Evolutionary conservation across 1,140 invertebrate genomes (phyloP).

Genomic region (Aphis craccivora): DNA sequence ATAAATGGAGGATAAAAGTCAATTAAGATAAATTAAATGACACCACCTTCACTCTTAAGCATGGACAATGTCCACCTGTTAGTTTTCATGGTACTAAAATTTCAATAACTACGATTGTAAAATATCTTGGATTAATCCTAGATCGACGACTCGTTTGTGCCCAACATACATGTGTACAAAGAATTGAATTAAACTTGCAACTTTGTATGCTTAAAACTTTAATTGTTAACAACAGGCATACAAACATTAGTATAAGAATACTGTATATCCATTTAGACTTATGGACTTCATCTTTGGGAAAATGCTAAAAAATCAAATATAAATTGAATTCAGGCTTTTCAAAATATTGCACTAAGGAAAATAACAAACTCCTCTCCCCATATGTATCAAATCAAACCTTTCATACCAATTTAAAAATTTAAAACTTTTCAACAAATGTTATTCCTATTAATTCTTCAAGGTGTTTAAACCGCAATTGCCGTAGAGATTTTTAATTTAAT

Average conservation of each 20-base stretch:
- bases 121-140: conserved; percentile 53
- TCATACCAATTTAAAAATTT: neutral
- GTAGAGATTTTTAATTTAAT: no score
- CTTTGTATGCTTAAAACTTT: conserved; percentile 59
- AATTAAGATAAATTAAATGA: conserved; percentile 60
- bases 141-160: conserved; percentile 38
- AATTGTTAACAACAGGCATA: conserved; percentile 58
- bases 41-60: conserved; percentile 41
- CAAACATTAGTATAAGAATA: conserved; percentile 62
- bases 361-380: neutral
- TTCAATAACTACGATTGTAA: neutral
- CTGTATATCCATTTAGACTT: conserved; percentile 63
- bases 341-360: conserved; percentile 34
- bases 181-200: conserved; percentile 8
- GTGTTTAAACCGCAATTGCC: no score
- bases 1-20: conserved; percentile 62
- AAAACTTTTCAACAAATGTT: no score
- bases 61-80: neutral
- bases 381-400: conserved; percentile 40
- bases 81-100: neutral
- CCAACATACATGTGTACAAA: conserved; percentile 24
- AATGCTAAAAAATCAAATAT: no score
- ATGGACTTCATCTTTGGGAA: conserved; percentile 63
- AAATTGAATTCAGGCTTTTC: conserved; percentile 54
- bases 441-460: no score